Evolutionary conservation across 2,888 invertebrate species (phyloP), one percentile per base, ranked within the genome.

Genomic region (Apoda limacodes): DNA sequence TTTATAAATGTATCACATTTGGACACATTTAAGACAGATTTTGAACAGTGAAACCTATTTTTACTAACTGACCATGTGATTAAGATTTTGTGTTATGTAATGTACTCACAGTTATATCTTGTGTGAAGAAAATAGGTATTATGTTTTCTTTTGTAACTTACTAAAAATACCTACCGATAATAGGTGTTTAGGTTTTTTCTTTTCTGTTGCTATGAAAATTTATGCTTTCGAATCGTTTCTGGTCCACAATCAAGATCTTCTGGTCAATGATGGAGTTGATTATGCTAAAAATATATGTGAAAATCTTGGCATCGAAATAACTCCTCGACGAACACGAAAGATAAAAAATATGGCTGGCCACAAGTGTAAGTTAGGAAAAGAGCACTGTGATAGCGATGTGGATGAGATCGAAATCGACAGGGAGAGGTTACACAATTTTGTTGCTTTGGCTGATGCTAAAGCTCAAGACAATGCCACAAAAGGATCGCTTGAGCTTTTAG

Each of bases 151-250:
- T n/a, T n/a, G n/a, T n/a, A n/a, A n/a, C n/a, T n/a, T n/a, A n/a
- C n/a, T n/a, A n/a, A n/a, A n/a, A n/a, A n/a, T n/a, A n/a, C n/a
- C n/a, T n/a, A n/a, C n/a, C n/a, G n/a, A n/a, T n/a, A n/a, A n/a
- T n/a, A n/a, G n/a, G n/a, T n/a, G n/a, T n/a, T n/a, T n/a, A n/a
- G n/a, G n/a, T n/a, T n/a, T n/a, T n/a, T n/a, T n/a, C n/a, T n/a
- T n/a, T n/a, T n/a, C n/a, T n/a, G n/a, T n/a, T 20, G 13, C 20
- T 21, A 28, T 21, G n/a, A 28, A 20, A 21, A 17, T 28, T 20
- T 13, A 28, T 13, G 21, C 22, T 19, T 21, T 13, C 20, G 22
- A 17, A 21, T 20, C n/a, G 12, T 28, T 28, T 13, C 13, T 28
- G 21, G 15, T 15, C 13, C n/a, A 11, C 9, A 15, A 13, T 25